phyloP scores from a whole-genome alignment of 1,140 invertebrate species.

The Aphaenogaster ashmeadi region DNA sequence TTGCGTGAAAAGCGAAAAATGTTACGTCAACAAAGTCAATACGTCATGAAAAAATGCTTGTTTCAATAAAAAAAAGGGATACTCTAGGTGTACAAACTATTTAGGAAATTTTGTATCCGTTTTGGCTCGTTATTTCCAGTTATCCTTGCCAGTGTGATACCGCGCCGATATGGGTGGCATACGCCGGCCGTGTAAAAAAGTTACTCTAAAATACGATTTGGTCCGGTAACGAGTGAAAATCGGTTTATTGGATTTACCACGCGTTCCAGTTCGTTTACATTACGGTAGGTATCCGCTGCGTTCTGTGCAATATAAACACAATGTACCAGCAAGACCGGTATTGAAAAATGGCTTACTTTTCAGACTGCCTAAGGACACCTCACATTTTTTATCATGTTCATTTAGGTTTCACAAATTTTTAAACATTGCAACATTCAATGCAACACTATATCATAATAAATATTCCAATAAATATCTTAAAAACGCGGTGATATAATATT shows the following conservation, averaged over 20 bases:
- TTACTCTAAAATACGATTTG: conserved; percentile 60
- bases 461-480: neutral
- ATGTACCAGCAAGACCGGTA: conserved; percentile 47
- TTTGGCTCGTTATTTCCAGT: conserved; percentile 50
- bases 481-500: neutral
- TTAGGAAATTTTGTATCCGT: conserved; percentile 35
- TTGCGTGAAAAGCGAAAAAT: conserved; percentile 8
- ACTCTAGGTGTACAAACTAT: conserved; percentile 14
- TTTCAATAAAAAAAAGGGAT: conserved; percentile 22
- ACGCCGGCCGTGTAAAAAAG: conserved; percentile 30
- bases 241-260: conserved; percentile 65
- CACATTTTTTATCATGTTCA: conserved; percentile 9
- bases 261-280: conserved; percentile 44
- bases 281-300: conserved; percentile 31
- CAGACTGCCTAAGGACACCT: neutral
- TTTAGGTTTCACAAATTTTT: neutral
- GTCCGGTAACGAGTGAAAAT: conserved; percentile 61
- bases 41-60: conserved; percentile 9
- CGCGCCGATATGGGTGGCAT: conserved; percentile 15
- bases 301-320: conserved; percentile 52
- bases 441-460: neutral
- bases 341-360: conserved; percentile 64
- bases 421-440: neutral
- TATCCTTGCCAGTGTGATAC: conserved; percentile 37
- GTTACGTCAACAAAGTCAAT: conserved; percentile 19